Evolutionary conservation across 2,113 vertebrate species (phyloP).

Genomic region (Epinephelus fuscoguttatus): DNA sequence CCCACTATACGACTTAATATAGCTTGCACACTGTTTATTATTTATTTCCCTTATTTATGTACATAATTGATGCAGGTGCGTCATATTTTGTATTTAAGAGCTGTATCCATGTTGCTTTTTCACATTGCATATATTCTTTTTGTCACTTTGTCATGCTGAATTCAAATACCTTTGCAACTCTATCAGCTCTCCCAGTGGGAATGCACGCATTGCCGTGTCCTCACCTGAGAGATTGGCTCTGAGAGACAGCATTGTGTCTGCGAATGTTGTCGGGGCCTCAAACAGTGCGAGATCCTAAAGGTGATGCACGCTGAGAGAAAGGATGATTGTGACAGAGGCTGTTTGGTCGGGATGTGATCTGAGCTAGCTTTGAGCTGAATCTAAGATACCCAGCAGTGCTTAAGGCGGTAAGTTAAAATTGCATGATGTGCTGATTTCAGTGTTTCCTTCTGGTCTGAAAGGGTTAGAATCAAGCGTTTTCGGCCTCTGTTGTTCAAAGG

Average conservation of each 20-base stretch:
- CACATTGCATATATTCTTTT: neutral
- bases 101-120: neutral
- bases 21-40: neutral
- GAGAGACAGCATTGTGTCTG: neutral
- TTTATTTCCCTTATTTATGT: neutral
- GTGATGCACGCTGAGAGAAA: neutral
- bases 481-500: constrained; percentile 24
- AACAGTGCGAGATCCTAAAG: constrained; percentile 13
- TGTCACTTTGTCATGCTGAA: neutral
- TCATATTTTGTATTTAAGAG: neutral
- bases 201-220: neutral
- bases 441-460: constrained; percentile 16
- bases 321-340: constrained; percentile 9
- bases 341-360: constrained; percentile 10
- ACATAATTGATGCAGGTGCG: neutral
- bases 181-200: neutral
- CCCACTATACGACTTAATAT: neutral
- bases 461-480: constrained; percentile 16
- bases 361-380: neutral
- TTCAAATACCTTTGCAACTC: neutral
- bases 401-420: constrained; percentile 38
- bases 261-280: neutral
- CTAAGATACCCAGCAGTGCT: constrained; percentile 17
- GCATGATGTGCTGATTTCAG: constrained; percentile 30
- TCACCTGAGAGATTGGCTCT: neutral